Evolutionary conservation across 2,888 invertebrate species (phyloP).

Genomic region (Marronus borbonicus): DNA sequence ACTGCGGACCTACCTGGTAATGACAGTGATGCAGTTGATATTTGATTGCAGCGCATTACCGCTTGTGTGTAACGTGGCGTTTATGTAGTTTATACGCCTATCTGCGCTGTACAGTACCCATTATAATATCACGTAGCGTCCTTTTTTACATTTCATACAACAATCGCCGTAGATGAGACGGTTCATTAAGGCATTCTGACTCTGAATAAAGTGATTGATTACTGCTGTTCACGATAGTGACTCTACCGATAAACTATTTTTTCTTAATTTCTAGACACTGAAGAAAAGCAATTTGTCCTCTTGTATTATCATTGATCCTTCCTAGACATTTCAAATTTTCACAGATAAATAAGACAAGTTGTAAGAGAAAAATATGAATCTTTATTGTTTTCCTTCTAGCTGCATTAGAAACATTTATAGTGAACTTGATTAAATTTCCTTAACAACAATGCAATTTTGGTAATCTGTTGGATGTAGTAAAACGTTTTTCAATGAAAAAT

Average conservation of each 20-base stretch:
- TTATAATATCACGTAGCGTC: conserved; percentile 35
- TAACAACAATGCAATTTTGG: too few species aligned
- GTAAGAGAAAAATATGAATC: too few species aligned
- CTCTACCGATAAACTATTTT: neutral
- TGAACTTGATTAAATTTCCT: too few species aligned
- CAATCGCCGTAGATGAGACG: conserved; percentile 1
- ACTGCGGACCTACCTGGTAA: conserved; percentile 29
- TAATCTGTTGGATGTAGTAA: too few species aligned
- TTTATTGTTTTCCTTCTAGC: too few species aligned
- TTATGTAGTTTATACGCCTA: conserved; percentile 34
- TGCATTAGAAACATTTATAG: too few species aligned
- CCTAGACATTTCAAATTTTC: too few species aligned
- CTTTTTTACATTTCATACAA: conserved; percentile 1
- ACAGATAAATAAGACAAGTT: too few species aligned
- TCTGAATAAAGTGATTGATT: conserved; percentile 24
- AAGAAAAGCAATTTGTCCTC: too few species aligned
- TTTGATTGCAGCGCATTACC: conserved; percentile 36
- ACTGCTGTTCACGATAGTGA: conserved; percentile 5
- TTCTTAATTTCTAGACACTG: too few species aligned
- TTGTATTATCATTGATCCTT: too few species aligned
- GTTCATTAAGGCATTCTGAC: conserved; percentile 27
- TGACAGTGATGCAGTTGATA: conserved; percentile 37
- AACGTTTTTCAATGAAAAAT: too few species aligned
- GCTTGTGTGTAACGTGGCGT: conserved; percentile 31
- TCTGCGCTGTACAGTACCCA: conserved; percentile 5